Percentiles rank a stretch among this genome's conserved stretches.
Evolutionary conservation across 1,140 invertebrate species (phyloP).

Genomic region (Leptonema lineaticorne): DNA sequence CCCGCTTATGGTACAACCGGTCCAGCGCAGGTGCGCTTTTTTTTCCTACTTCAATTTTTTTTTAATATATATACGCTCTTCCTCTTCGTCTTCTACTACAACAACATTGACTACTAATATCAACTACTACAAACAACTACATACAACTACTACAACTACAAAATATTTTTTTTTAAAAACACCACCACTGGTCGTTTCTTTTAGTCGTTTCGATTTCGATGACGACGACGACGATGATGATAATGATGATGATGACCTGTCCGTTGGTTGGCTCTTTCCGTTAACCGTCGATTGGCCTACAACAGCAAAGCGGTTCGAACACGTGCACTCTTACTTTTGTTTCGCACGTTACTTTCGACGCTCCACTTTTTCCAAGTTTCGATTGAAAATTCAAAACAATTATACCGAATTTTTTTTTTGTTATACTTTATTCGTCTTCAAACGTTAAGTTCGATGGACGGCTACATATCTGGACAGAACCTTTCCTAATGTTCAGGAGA

Average conservation of each 20-base stretch:
- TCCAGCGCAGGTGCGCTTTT: neutral
- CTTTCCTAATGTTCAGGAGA: neutral
- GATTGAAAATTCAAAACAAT: neutral
- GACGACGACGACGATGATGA: neutral
- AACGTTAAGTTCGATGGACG: neutral
- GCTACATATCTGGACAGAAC: neutral
- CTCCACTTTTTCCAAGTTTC: conserved; percentile 8
- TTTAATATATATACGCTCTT: too few relatives aligned
- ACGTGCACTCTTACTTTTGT: conserved; percentile 30
- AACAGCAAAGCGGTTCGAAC: neutral
- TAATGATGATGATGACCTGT: neutral
- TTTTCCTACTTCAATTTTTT: too few relatives aligned
- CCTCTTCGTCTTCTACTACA: too few relatives aligned
- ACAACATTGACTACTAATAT: too few relatives aligned
- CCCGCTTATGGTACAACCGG: neutral
- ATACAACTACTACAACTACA: too few relatives aligned
- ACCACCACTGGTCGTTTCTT: neutral
- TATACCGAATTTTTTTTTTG: neutral
- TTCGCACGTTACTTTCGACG: conserved; percentile 22
- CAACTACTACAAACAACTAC: too few relatives aligned
- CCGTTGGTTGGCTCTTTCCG: too few relatives aligned
- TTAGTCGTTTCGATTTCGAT: neutral
- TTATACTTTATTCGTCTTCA: too few relatives aligned
- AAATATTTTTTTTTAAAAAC: too few relatives aligned
- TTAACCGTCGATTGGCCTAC: conserved; percentile 6